Conservation (phyloP, 2,797 vertebrate genomes). For the Arvicola amphibius region DNA sequence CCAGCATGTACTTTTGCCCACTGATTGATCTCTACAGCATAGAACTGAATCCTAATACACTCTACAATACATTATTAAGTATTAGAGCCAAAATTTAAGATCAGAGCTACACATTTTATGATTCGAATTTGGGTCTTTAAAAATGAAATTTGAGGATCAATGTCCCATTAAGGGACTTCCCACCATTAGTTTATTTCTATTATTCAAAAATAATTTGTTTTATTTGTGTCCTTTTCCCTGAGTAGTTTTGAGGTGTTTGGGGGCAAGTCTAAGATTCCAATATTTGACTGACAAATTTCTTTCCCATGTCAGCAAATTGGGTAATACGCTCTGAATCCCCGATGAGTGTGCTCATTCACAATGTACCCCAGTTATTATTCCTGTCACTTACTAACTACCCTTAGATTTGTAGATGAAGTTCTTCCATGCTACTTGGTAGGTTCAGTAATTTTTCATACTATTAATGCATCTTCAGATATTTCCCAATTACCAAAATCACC, state of each 20-base stretch:
- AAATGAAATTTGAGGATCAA: not conserved
- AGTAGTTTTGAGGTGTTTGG: not conserved
- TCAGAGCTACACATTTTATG: not conserved
- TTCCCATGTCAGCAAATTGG: too few relatives aligned
- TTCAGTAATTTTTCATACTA: not conserved
- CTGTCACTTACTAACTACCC: not conserved
- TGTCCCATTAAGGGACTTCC: not conserved
- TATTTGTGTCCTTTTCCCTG: not conserved
- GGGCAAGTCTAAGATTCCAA: not conserved
- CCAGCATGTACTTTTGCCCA: not conserved
- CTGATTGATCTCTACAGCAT: not conserved
- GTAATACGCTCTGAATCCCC: rapidly evolving
- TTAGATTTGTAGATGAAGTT: not conserved
- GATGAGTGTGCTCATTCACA: not conserved
- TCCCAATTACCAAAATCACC: constrained; percentile 53
- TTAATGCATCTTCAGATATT: constrained; percentile 10
- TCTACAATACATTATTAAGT: not conserved
- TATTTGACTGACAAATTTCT: not conserved
- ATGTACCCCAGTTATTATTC: not conserved
- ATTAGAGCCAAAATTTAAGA: not conserved
- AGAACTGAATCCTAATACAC: not conserved
- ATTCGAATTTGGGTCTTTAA: not conserved
- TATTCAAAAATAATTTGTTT: not conserved
- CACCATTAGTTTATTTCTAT: not conserved
- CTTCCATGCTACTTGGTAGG: not conserved